Base-by-base conservation (phyloP, 2,888 invertebrate genomes). In the Dasysyrphus albostriatus region DNA sequence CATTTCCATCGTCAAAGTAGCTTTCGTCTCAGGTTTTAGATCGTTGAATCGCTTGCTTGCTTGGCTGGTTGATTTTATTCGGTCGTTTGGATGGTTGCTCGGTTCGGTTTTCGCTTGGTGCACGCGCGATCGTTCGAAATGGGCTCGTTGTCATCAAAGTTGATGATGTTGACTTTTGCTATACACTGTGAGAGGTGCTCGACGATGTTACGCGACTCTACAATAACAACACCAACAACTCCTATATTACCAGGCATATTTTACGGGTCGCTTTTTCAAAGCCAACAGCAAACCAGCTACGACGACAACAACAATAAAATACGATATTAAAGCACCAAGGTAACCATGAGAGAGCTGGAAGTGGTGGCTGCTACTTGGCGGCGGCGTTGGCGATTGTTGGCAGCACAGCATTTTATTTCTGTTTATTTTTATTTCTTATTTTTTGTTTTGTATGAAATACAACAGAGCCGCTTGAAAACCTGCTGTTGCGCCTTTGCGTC, bases 161-260 rank as follows among this genome's bases (percentile, higher is more conserved):
- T 87, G 83, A 87, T 87, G 83, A 83, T 83, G 83, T 87, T 87
- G 83, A 87, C 87, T 87, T 83, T 87, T 78, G 74, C 87, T 87
- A 24, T 24, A 47, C 59, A 63, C 73, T 76, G 63, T 80, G 73
- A 81, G 61, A 39, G 61, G 77, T 78, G 74, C 73, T 34, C 67
- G 6, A 37, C 24, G 65, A 70, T 82, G 49, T 87, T 82, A 77
- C 74, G 87, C 70, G 74, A 82, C 67, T 72, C 72, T 67, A 80
- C 67, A 51, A 47, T 14, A 49, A 12, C 47, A 44, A 69, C 37
- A 16, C 32, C 29, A 49, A 12, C 47, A 44, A 69, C 37, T 29
- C 32, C 47, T 54, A 65, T 80, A 76, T 80, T 76, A 54, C 75
- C 34, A 39, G 69, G 65, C 65, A 67, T 79, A 75, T 87, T 87